phyloP scores from a whole-genome alignment of 1,140 invertebrate species.

The Homarus americanus region DNA sequence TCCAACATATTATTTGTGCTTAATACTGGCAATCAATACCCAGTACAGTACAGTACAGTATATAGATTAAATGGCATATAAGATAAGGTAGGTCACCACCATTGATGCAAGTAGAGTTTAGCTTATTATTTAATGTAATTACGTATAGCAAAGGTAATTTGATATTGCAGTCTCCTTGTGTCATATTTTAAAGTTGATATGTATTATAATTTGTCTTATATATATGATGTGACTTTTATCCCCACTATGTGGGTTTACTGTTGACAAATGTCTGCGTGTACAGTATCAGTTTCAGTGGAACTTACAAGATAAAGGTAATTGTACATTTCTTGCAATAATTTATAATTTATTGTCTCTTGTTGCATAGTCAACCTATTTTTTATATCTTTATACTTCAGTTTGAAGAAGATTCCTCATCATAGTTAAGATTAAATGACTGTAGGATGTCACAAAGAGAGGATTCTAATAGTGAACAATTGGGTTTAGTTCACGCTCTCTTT shows the following conservation, averaged over 20 bases:
- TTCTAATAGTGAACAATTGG: background rate
- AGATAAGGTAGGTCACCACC: background rate
- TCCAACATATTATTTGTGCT: background rate
- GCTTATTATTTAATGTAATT: background rate
- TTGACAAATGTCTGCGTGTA: background rate
- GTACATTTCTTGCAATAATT: background rate
- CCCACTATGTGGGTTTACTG: background rate
- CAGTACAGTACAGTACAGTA: too few species aligned
- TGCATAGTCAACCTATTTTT: background rate
- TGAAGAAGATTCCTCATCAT: too few species aligned
- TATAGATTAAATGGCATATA: background rate
- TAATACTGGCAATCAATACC: background rate
- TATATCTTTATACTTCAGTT: background rate
- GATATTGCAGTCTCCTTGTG: background rate
- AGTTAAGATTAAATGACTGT: background rate
- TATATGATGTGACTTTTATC: background rate
- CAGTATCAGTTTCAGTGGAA: background rate
- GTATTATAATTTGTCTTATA: background rate
- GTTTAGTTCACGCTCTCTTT: background rate
- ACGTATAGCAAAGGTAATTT: background rate
- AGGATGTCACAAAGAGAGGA: background rate
- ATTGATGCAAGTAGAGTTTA: background rate
- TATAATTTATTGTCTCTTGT: background rate
- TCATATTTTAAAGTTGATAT: background rate
- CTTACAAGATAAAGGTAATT: background rate